phyloP scores from a whole-genome alignment of 1,140 invertebrate genomes.

The Caenorhabditis elegans region WBcel235 BX284605.5:11413501-11414000 shows the following conservation, averaged over 20 bases:
- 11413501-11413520: slow-evolving; percentile 34
- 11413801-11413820: slow-evolving; percentile 59
- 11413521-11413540: slow-evolving; percentile 40
- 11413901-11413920: slow-evolving; percentile 61
- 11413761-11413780: slow-evolving; percentile 51
- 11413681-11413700: background rate
- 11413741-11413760: background rate
- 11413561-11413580: slow-evolving; percentile 58
- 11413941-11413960: slow-evolving; percentile 64
- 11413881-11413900: slow-evolving; percentile 61
- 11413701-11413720: background rate
- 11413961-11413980: slow-evolving; percentile 64
- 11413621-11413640: slow-evolving; percentile 6
- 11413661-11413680: background rate
- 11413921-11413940: slow-evolving; percentile 64
- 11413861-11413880: slow-evolving; percentile 56
- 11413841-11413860: slow-evolving; percentile 57
- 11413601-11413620: background rate
- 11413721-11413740: background rate
- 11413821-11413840: slow-evolving; percentile 51
- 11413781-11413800: slow-evolving; percentile 63
- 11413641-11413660: background rate
- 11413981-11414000: slow-evolving; percentile 65
- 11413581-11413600: slow-evolving; percentile 46
- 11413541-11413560: slow-evolving; percentile 45